Evolutionary conservation across 2,888 invertebrate species (phyloP), one percentile per base, ranked within the genome.

Genomic region (Rotaria socialis): DNA sequence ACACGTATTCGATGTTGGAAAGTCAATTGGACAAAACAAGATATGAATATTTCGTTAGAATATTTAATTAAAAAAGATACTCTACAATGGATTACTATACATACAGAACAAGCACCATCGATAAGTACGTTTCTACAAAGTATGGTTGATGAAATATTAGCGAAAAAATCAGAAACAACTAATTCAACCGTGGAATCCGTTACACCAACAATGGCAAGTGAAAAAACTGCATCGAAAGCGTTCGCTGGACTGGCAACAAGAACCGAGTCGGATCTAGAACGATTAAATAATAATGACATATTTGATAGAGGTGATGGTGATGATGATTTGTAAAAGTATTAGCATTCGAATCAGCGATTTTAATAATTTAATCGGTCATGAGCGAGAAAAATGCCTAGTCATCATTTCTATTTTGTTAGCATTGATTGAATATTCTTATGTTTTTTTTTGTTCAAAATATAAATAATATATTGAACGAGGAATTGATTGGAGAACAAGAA

Each of bases 1-100:
- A 97, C 97, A 0, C 93, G 97, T 89, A 97, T 98, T 95, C 93
- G 96, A 87, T 97, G 97, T 89, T 99, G 98, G 98, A 93, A 97
- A 89, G 96, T 98, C 84, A 95, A 96, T 2, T 89, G 90, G 84
- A 91, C 91, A 14, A 80, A 80, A 47, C 24, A n/a, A 43, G 47
- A 88, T 41, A 86, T 95, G 88, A 96, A 97, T 91, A 92, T 97
- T 86, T 95, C 96, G 0, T 96, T 97, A 91, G 97, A 97, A 92
- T 97, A 97, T 93, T 93, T 97, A 87, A 94, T 97, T 92, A 94
- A 94, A 55, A 95, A 95, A 92, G 96, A 97, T 90, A 94, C 94
- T 88, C 93, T 98, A 87, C 94, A 96, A 90, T 97, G 97, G 97
- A 94, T 98, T 88, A 96, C 96, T 43, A 93, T 98, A 89, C 93